Percentiles rank a stretch among this genome's conserved stretches.
These are phyloP conservation scores for Pelecanoides urinatrix DNA, from an alignment of 2,113 vertebrate genomes.

Conservation along the genomic window DNA sequence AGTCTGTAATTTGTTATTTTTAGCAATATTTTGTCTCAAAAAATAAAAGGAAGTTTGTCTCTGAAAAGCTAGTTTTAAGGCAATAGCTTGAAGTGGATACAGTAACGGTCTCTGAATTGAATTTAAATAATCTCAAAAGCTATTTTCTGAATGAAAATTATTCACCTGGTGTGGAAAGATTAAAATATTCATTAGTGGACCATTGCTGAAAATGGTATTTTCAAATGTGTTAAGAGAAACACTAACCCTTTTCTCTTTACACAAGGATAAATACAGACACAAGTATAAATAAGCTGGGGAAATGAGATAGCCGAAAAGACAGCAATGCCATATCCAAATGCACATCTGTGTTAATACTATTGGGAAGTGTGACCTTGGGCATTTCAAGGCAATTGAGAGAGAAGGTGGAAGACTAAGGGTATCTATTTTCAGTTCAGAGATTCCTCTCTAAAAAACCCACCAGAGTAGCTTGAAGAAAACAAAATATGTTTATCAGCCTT, in stretches of 20 bases:
- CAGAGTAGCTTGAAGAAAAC: neutral
- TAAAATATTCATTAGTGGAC: neutral
- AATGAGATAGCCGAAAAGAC: neutral
- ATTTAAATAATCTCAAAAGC: neutral
- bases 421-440: neutral
- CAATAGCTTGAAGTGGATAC: neutral
- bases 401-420: neutral
- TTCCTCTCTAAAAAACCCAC: neutral
- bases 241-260: neutral
- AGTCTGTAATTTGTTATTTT: neutral
- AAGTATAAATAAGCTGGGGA: neutral
- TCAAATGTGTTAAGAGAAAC: neutral
- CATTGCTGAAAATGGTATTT: neutral
- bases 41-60: neutral
- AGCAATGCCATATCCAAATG: neutral
- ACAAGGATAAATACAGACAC: neutral
- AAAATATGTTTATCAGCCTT: neutral
- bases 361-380: neutral
- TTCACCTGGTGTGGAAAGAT: neutral
- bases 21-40: neutral
- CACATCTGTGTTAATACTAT: neutral
- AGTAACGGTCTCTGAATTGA: neutral
- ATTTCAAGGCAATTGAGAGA: neutral
- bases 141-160: neutral
- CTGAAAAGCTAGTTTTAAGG: neutral